Percentiles rank a stretch among this genome's conserved stretches.
phyloP scores from a whole-genome alignment of 2,797 vertebrate genomes.

The Manis pentadactyla region DNA sequence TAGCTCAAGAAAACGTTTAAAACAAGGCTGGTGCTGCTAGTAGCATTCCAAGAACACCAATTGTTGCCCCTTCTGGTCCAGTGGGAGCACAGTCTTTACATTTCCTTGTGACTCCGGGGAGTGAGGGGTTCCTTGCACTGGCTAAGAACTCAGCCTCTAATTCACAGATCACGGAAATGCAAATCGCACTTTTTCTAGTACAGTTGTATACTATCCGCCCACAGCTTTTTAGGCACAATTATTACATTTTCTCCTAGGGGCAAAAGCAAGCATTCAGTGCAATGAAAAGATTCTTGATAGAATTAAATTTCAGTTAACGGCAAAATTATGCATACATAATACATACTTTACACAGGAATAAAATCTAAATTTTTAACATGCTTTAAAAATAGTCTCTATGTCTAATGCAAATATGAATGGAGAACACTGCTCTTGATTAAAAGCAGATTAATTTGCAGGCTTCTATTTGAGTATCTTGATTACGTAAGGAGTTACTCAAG shows the following conservation, averaged over 20 bases:
- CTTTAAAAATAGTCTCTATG: constrained; percentile 84
- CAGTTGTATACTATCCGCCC: constrained; percentile 84
- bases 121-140: constrained; percentile 75
- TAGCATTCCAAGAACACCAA: constrained; percentile 75
- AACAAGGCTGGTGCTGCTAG: constrained; percentile 76
- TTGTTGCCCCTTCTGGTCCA: constrained; percentile 73
- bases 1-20: constrained; percentile 72
- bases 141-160: constrained; percentile 77
- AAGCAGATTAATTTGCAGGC: constrained; percentile 68
- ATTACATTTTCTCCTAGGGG: constrained; percentile 85
- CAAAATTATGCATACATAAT: constrained; percentile 85
- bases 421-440: constrained; percentile 64
- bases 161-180: constrained; percentile 76
- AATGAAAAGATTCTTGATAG: constrained; percentile 86
- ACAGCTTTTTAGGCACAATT: constrained; percentile 86
- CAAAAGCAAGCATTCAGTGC: constrained; percentile 87
- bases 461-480: constrained; percentile 68
- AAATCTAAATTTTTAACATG: constrained; percentile 85
- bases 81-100: constrained; percentile 65
- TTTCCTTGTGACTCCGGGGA: constrained; percentile 75
- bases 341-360: constrained; percentile 83
- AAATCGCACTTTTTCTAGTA: constrained; percentile 80
- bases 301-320: constrained; percentile 86
- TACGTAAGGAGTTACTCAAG: constrained; percentile 65
- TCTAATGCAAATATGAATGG: constrained; percentile 75